phyloP scores from a whole-genome alignment of 1,140 invertebrate genomes.

The Matsumurasca onukii region DNA sequence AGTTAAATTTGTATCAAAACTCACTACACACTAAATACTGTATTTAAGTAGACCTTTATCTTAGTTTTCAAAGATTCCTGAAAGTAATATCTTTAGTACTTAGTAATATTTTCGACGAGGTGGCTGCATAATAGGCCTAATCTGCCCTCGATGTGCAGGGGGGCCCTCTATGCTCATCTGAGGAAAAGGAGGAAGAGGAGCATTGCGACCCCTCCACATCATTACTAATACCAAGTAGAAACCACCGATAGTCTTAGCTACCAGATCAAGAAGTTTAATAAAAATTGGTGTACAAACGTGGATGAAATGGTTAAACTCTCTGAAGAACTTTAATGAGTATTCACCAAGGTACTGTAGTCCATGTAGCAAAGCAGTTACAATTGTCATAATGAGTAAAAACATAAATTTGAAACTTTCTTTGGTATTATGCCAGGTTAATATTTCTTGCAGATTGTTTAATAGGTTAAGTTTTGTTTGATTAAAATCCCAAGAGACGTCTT shows the following conservation, averaged over 20 bases:
- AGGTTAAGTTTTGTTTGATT: too few species aligned
- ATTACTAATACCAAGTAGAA: slow-evolving; percentile 8
- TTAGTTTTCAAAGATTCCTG: too few species aligned
- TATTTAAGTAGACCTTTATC: too few species aligned
- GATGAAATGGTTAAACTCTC: slow-evolving; percentile 14
- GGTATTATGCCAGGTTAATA: neutral
- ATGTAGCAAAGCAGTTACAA: neutral
- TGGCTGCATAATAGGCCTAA: too few species aligned
- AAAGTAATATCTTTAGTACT: too few species aligned
- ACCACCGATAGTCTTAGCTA: slow-evolving; percentile 2
- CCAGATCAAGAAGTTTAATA: neutral
- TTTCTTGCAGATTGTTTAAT: too few species aligned
- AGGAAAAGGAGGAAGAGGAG: neutral
- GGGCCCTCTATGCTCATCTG: too few species aligned
- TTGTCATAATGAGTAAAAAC: neutral
- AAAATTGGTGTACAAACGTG: slow-evolving; percentile 1
- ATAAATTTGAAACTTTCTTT: neutral
- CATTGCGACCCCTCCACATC: neutral
- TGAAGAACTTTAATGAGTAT: slow-evolving; percentile 9
- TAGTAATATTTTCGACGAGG: too few species aligned
- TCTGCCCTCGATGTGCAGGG: too few species aligned
- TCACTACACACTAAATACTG: too few species aligned
- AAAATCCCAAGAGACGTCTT: too few species aligned
- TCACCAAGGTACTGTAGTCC: neutral
- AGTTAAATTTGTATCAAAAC: too few species aligned